A percentile compares a stretch with the other conserved stretches of the same genome.
Evolutionary conservation across 2,113 vertebrate species (phyloP).

Genomic region (Leuciscus idus): DNA sequence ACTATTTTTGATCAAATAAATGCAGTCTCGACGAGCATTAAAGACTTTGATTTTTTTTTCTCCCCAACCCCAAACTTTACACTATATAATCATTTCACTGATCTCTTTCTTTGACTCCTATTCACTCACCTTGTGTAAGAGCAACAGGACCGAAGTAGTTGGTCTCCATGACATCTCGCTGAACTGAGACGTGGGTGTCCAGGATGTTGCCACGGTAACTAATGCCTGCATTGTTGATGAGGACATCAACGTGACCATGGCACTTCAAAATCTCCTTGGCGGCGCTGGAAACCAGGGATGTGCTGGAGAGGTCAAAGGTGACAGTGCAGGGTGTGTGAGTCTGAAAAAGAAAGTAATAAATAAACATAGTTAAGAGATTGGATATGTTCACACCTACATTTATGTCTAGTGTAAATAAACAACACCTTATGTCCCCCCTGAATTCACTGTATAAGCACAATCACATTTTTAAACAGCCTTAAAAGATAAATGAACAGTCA

Average conservation of each 20-base stretch:
- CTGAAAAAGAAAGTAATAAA: slow-evolving; percentile 62
- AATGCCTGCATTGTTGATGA: slow-evolving; percentile 94
- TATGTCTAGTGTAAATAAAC: neutral
- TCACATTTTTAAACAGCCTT: neutral
- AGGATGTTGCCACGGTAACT: slow-evolving; percentile 89
- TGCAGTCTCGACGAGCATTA: neutral
- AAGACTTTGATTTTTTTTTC: no score
- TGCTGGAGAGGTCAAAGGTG: slow-evolving; percentile 86
- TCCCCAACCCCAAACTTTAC: no score
- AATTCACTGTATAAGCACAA: no score
- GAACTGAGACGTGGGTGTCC: slow-evolving; percentile 85
- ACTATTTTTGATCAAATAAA: neutral
- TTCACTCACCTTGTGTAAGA: slow-evolving; percentile 88
- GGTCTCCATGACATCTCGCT: slow-evolving; percentile 90
- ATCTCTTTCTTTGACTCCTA: neutral
- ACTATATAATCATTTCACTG: neutral
- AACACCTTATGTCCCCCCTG: neutral
- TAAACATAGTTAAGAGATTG: neutral
- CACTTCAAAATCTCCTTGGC: slow-evolving; percentile 85
- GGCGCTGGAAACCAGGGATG: slow-evolving; percentile 70
- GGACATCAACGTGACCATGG: slow-evolving; percentile 85
- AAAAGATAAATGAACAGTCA: neutral
- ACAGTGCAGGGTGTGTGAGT: slow-evolving; percentile 79
- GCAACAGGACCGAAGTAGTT: slow-evolving; percentile 96
- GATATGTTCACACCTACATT: neutral